phyloP scores from a whole-genome alignment of 2,888 invertebrate species.

The Spodoptera picta region DNA sequence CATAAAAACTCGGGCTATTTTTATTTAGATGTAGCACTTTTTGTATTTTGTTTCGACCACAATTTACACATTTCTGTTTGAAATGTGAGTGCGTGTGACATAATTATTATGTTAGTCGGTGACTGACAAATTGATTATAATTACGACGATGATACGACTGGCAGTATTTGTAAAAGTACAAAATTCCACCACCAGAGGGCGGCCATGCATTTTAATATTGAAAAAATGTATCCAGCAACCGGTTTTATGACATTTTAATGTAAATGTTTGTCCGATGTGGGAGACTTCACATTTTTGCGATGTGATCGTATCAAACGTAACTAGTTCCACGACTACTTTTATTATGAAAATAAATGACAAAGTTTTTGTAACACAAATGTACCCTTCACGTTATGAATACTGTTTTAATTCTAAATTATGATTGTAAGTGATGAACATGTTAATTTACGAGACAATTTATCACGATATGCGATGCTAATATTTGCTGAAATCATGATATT shows the following conservation, averaged over 20 bases:
- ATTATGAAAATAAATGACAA: conserved; percentile 38
- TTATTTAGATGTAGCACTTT: no score
- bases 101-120: neutral
- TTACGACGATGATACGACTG: conserved; percentile 1
- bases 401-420: conserved; percentile 36
- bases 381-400: conserved; percentile 36
- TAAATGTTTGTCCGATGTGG: conserved; percentile 49
- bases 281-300: conserved; percentile 49
- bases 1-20: no score
- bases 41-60: no score
- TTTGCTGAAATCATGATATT: conserved; percentile 39
- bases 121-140: conserved; percentile 6
- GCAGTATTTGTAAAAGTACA: conserved; percentile 20
- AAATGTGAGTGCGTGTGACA: neutral
- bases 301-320: conserved; percentile 40
- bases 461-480: conserved; percentile 27
- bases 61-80: no score
- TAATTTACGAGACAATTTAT: conserved; percentile 39
- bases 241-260: conserved; percentile 62
- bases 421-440: conserved; percentile 20
- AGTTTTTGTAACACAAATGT: conserved; percentile 27
- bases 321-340: conserved; percentile 47
- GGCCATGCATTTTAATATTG: conserved; percentile 29
- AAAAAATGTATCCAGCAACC: conserved; percentile 49
- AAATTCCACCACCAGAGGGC: conserved; percentile 50